Base-by-base conservation (phyloP, 2,888 invertebrate genomes). In the Tupiocoris notatus region DNA sequence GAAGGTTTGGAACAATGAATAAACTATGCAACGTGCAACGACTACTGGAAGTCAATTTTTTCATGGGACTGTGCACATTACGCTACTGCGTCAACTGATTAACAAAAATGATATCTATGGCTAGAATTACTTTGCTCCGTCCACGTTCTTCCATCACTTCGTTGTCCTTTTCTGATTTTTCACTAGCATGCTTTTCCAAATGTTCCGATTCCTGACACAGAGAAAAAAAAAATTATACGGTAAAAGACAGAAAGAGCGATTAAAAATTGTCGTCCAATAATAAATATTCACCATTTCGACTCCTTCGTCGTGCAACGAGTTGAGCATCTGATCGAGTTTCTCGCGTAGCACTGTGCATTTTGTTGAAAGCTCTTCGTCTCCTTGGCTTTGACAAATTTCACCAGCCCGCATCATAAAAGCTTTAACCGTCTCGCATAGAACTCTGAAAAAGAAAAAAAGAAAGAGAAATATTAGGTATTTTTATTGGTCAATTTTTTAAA, bases 391-490 rank as follows among this genome's bases (percentile, higher is more conserved):
- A 76, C 87, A 88, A 79, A 87, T 87, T 78, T 89, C 88, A 61
- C 86, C 85, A 66, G 90, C 86, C 80, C 89, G 87, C 2, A 88
- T 84, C 24, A 91, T 88, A 81, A 94, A 89, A 79, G 92, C 91
- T 82, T 91, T 91, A 21, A 94, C 89, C 0, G 91, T 92, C 82
- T 92, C 91, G 84, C 92, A 93, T 16, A 94, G 84, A 39, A 89
- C 87, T 84, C 87, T 87, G 81, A 0, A 81, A 77, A 56, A 39
- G 12, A 39, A n/a, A n/a, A n/a, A n/a, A n/a, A n/a, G n/a, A n/a
- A n/a, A n/a, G n/a, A n/a, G n/a, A n/a, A n/a, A n/a, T n/a, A n/a
- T n/a, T n/a, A n/a, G n/a, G n/a, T n/a, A n/a, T n/a, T n/a, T n/a
- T n/a, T n/a, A n/a, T n/a, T n/a, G n/a, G n/a, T n/a, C n/a, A n/a